Percentiles rank a stretch among this genome's conserved stretches.
These are phyloP conservation scores for Pelagia noctiluca DNA, from an alignment of 30 jellyfish, hydroid and myxozoan genomes.

Conservation along the genomic window DNA sequence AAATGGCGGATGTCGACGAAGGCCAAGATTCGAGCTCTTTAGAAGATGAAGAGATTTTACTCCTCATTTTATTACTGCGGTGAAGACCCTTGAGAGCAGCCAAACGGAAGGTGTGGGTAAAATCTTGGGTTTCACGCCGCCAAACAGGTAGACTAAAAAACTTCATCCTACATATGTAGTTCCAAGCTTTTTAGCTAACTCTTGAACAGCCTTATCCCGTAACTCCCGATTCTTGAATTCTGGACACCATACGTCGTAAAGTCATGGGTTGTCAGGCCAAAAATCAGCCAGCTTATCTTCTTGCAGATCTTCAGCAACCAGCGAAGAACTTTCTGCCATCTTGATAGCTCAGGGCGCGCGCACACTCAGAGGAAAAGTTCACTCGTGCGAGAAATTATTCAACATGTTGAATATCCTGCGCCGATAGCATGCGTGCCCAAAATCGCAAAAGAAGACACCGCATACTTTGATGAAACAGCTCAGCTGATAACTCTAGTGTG, in stretches of 20 bases:
- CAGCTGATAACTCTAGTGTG: slow-evolving; percentile 4
- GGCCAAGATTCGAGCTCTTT: no score
- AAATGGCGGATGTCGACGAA: no score
- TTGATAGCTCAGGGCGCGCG: slow-evolving; percentile 4
- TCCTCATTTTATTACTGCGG: no score
- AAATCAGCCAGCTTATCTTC: slow-evolving; percentile 1
- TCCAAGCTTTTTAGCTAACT: background rate
- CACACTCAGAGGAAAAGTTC: background rate
- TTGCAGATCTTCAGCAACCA: background rate
- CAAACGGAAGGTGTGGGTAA: no score
- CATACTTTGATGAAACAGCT: background rate
- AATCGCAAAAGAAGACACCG: background rate
- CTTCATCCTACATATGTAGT: no score
- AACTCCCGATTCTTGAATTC: background rate
- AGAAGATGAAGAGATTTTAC: no score
- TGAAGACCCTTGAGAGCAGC: no score
- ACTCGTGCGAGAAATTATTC: background rate
- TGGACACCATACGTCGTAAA: background rate
- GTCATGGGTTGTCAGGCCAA: background rate
- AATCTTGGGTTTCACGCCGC: no score
- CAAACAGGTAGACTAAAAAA: no score
- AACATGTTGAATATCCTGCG: slow-evolving; percentile 1
- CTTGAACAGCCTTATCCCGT: slow-evolving; percentile 1
- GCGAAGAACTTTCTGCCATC: background rate
- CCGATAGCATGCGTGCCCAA: background rate